Evolutionary conservation across 2,113 vertebrate species (phyloP), one percentile per base, ranked within the genome.

Genomic region (Mola mola): DNA sequence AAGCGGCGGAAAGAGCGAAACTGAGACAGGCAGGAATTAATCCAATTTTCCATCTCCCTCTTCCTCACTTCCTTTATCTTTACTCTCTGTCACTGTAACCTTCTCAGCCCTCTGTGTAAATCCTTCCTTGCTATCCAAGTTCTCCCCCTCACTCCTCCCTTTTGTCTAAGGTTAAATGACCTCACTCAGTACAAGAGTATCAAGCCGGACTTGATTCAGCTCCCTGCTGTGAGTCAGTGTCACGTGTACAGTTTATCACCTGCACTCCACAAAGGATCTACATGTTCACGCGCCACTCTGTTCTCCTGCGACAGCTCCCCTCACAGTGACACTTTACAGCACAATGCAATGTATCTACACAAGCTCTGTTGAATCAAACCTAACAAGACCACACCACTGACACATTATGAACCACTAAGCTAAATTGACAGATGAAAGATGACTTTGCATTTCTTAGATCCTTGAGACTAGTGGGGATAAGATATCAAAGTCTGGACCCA

Each of bases 121-220:
- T 16, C 36, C 50, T 36, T 42, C 57, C 43, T 22, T 38, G 17
- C 33, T 34, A 29, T 19, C 33, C 24, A 13, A 15, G 13, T 13
- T 28, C 56, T 24, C 49, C 13, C 50, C 55, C 52, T 36, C 21
- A 0, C 16, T 36, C 24, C 19, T 47, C n/a, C 15, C 47, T 76
- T 79, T 66, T 66, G 65, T 70, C 51, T 75, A 67, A 34, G 52
- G 72, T 67, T 64, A 69, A 87, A 81, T 44, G 57, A 83, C 79
- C 71, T 48, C 53, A 36, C 61, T 78, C 67, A 56, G 55, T 16
- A 66, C 31, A 76, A 74, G 38, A 72, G 68, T 71, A 57, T 59
- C 56, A 72, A 79, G 25, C 26, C 4, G 8, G 36, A 58, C 7
- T 19, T 58, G 40, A 25, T 22, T 75, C 36, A 49, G 22, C n/a